Conservation (phyloP, 2,888 invertebrate species). For the Conistra vaccinii region DNA sequence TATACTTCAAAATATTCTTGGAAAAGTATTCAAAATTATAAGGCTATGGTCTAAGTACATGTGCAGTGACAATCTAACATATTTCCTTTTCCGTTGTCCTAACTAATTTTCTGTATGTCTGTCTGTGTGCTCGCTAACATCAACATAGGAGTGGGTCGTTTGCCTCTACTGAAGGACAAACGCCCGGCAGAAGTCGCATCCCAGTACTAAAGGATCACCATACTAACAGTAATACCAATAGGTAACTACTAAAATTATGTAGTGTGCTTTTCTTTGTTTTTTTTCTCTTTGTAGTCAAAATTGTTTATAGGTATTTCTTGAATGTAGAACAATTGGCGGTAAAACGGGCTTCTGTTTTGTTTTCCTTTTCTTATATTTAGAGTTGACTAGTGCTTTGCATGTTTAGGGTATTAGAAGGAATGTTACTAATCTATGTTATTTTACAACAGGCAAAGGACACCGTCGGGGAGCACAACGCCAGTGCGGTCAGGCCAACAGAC, state of each 20-base stretch:
- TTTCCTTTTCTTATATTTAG: slow-evolving; percentile 51
- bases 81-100: slow-evolving; percentile 76
- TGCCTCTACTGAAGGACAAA: slow-evolving; percentile 88
- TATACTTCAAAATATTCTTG: slow-evolving; percentile 1
- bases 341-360: slow-evolving; percentile 55
- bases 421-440: slow-evolving; percentile 53
- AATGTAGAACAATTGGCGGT: slow-evolving; percentile 58
- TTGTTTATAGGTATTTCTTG: slow-evolving; percentile 64
- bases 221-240: slow-evolving; percentile 88
- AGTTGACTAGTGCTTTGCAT: slow-evolving; percentile 68
- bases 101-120: slow-evolving; percentile 85
- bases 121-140: slow-evolving; percentile 87
- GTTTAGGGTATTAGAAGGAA: slow-evolving; percentile 34
- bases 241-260: slow-evolving; percentile 80
- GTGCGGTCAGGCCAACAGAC: slow-evolving; percentile 92
- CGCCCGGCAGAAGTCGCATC: slow-evolving; percentile 88
- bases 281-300: slow-evolving; percentile 54
- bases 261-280: slow-evolving; percentile 61
- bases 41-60: slow-evolving; percentile 64
- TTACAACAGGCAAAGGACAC: slow-evolving; percentile 92
- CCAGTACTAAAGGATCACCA: slow-evolving; percentile 88
- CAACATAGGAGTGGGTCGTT: slow-evolving; percentile 89
- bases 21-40: not conserved
- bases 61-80: slow-evolving; percentile 76
- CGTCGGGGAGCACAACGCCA: slow-evolving; percentile 94